Evolutionary conservation across 2,113 vertebrate genomes (phyloP).

Genomic region (Myiagra hebetior): DNA sequence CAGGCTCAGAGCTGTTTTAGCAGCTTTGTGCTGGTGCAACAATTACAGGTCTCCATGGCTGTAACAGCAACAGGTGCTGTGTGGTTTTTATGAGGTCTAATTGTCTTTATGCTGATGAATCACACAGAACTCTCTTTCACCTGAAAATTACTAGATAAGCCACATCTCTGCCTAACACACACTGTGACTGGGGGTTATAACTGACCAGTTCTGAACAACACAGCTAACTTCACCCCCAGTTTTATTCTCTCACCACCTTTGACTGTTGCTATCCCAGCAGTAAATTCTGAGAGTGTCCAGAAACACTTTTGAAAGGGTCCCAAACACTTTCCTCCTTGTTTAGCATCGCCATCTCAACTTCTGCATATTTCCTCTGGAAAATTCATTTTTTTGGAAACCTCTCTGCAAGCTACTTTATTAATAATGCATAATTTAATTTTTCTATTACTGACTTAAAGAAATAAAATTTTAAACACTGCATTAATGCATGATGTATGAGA

Average conservation of each 20-base stretch:
- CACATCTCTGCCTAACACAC: rapidly evolving
- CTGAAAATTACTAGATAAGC: neutral
- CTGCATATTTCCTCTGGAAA: neutral
- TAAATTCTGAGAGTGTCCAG: neutral
- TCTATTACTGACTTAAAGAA: slow-evolving; percentile 12
- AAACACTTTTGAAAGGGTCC: neutral
- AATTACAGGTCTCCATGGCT: neutral
- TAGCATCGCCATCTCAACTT: neutral
- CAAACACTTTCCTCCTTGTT: neutral
- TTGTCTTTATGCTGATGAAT: neutral
- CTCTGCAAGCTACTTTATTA: neutral
- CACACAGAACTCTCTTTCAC: neutral
- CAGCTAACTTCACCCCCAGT: neutral
- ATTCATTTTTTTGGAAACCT: neutral
- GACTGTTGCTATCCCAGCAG: neutral
- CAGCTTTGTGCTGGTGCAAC: neutral
- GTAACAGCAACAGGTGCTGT: neutral
- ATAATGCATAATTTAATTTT: slow-evolving; percentile 28
- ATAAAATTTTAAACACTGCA: slow-evolving; percentile 27
- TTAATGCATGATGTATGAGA: neutral
- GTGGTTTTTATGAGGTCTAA: neutral
- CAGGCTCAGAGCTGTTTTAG: neutral
- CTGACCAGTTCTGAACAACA: neutral
- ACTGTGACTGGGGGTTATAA: neutral
- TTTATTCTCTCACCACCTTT: neutral